phyloP scores from a whole-genome alignment of 92 coral and sea anemone genomes.

The Palythoa caribaeorum region DNA sequence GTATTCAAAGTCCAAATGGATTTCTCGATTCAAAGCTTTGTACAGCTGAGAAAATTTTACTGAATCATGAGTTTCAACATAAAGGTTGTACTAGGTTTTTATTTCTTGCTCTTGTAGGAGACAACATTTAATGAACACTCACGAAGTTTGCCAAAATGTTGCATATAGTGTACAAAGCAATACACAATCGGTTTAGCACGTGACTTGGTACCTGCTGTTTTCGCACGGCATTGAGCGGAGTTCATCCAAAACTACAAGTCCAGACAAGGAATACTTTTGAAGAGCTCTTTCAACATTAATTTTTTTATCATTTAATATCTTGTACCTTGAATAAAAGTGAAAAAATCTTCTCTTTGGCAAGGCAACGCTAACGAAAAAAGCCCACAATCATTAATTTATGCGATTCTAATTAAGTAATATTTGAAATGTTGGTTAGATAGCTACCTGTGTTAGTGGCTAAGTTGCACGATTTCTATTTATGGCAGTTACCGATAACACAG shows the following conservation, averaged over 20 bases:
- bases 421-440: neutral
- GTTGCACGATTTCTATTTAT: slow-evolving; percentile 9
- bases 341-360: neutral
- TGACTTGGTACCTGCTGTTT: neutral
- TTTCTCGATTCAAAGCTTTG: neutral
- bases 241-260: neutral
- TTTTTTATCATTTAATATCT: neutral
- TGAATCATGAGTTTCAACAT: neutral
- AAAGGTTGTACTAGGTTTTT: neutral
- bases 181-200: neutral
- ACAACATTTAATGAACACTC: neutral
- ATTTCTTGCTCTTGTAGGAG: neutral
- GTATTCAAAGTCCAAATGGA: neutral
- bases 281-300: neutral
- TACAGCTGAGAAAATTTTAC: neutral
- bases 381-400: slow-evolving; percentile 9
- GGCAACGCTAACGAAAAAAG: neutral
- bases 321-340: neutral
- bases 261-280: neutral
- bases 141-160: neutral
- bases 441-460: neutral
- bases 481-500: neutral
- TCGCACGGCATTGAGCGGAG: neutral
- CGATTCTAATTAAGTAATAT: slow-evolving; percentile 21
- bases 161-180: neutral